Percentiles rank a stretch among this genome's conserved stretches.
Conservation (phyloP, 2,888 invertebrate genomes). For the Malthinus flaveolus region DNA sequence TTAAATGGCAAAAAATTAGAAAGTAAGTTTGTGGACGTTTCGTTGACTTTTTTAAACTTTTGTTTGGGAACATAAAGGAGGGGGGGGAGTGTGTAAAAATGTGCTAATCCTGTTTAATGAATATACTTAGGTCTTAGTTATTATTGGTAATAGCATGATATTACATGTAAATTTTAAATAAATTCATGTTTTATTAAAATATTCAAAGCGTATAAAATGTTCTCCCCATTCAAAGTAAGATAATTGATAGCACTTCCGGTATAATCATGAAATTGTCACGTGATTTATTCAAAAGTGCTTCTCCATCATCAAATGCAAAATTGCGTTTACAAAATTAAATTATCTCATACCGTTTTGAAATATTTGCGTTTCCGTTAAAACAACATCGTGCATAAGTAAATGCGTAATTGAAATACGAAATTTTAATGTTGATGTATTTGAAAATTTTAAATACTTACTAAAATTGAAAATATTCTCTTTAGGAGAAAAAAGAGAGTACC, state of each 20-base stretch:
- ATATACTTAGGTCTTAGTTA: constrained; percentile 7
- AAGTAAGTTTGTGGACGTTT: too few species aligned
- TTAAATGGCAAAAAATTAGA: too few species aligned
- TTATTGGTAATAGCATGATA: constrained; percentile 6
- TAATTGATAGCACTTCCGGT: constrained; percentile 7
- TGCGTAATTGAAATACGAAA: constrained; percentile 8
- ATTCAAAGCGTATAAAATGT: constrained; percentile 8
- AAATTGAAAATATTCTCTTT: background rate
- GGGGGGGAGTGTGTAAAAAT: background rate
- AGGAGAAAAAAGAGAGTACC: too few species aligned
- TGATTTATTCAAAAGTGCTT: constrained; percentile 8
- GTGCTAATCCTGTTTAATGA: constrained; percentile 6
- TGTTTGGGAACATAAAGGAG: background rate
- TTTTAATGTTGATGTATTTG: constrained; percentile 6
- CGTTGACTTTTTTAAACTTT: too few species aligned
- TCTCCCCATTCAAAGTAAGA: constrained; percentile 7
- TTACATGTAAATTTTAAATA: constrained; percentile 6
- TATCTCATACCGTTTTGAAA: constrained; percentile 7
- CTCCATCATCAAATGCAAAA: constrained; percentile 7
- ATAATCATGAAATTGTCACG: constrained; percentile 7
- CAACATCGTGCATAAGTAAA: constrained; percentile 7
- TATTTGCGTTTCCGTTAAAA: constrained; percentile 8
- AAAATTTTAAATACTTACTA: constrained; percentile 5
- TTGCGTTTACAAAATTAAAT: constrained; percentile 8
- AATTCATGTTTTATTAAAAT: constrained; percentile 8